Evolutionary conservation across 2,888 invertebrate species (phyloP), one percentile per base, ranked within the genome.

Genomic region (Drosophila rubida): DNA sequence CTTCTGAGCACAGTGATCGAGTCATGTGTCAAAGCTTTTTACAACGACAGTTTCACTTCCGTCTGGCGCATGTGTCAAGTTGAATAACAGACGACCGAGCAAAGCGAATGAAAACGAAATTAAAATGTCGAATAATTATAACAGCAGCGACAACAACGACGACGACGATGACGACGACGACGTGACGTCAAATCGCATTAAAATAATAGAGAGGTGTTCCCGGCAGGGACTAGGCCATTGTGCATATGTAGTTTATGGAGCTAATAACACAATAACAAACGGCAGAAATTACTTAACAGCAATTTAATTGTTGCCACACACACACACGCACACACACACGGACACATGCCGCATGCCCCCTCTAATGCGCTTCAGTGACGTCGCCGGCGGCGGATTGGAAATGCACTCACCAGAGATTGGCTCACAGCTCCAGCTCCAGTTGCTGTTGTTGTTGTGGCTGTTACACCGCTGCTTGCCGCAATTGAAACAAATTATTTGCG

Each of bases 401-500:
- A 79, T 79, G 81, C 81, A 82, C 80, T 80, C 78, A 63, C 75
- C 65, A 58, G 49, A 80, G 76, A 86, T 82, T 82, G 80, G 78
- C 78, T 84, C 76, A 80, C 60, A 78, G 81, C 81, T 68, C 14
- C n/a, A 32, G 45, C n/a, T n/a, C n/a, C n/a, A n/a, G n/a, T 41
- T 58, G 25, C 22, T 64, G 51, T 55, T 62, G 37, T 16, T 54
- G 25, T 32, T 57, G 16, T 61, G 73, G 41, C 59, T 55, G 44
- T 75, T 57, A 59, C 19, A 19, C 19, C 68, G 68, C 55, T 39
- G 54, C 60, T 69, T 71, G 73, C 67, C 58, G 82, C 85, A 85
- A 75, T 80, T 80, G 83, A 54, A 85, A 74, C 78, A 85, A 83
- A 74, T 86, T 78, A 83, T 83, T 80, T 86, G 76, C 73, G 60